Evolutionary conservation across 2,888 invertebrate species (phyloP).

Genomic region (Drosophila falleni): DNA sequence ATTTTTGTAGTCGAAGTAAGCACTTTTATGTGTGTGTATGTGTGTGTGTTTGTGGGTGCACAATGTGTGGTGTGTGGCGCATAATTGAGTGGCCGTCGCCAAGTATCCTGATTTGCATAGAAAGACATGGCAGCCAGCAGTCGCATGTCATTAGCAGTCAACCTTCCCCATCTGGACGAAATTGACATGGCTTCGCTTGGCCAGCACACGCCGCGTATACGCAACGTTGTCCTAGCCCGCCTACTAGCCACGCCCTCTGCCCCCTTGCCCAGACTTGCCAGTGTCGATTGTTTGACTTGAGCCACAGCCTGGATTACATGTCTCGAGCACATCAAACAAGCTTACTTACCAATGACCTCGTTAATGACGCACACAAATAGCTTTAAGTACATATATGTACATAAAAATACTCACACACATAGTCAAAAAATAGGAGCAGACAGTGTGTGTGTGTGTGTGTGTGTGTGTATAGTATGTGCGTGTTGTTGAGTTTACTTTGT

Average conservation of each 20-base stretch:
- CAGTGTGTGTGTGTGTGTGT: conserved; percentile 26
- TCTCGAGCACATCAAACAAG: conserved; percentile 80
- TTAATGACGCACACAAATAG: conserved; percentile 70
- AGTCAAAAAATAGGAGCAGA: conserved; percentile 19
- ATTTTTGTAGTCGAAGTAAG: conserved; percentile 30
- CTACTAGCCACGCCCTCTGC: conserved; percentile 1
- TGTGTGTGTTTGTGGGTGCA: conserved; percentile 7
- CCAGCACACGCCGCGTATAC: conserved; percentile 66
- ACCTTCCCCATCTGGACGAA: conserved; percentile 40
- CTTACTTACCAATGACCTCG: conserved; percentile 82
- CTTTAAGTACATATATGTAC: conserved; percentile 30
- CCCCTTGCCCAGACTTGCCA: conserved; percentile 12
- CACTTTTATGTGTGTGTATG: not conserved
- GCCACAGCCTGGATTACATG: conserved; percentile 70
- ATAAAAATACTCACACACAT: conserved; percentile 15
- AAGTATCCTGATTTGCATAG: conserved; percentile 76
- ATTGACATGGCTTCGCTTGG: conserved; percentile 67
- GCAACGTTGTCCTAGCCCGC: conserved; percentile 44
- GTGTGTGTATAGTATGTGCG: too few species aligned
- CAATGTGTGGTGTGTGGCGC: conserved; percentile 58
- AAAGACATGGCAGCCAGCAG: conserved; percentile 35
- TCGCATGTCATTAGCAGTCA: conserved; percentile 77
- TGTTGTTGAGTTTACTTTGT: conserved; percentile 74
- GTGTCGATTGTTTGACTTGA: conserved; percentile 60
- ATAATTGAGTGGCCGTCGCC: conserved; percentile 78